Percentiles rank a stretch among this genome's conserved stretches.
These are phyloP conservation scores for Emys orbicularis DNA, from an alignment of 2,797 vertebrate species.

Conservation along the genomic window DNA sequence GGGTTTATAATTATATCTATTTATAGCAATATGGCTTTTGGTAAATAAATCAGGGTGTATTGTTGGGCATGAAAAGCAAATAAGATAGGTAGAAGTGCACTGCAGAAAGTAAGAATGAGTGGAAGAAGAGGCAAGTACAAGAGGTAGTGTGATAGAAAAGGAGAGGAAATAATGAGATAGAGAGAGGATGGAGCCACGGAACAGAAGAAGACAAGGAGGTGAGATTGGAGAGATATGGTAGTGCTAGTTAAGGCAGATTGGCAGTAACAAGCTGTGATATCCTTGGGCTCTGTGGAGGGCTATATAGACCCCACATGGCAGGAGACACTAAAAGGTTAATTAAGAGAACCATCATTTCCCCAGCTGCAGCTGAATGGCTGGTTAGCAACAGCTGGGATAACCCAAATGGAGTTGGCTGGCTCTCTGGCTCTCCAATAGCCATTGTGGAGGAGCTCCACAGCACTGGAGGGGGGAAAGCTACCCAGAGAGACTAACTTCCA, in stretches of 20 bases:
- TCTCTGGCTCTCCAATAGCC: too few relatives aligned
- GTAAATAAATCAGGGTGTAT: background rate
- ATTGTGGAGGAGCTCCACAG: background rate
- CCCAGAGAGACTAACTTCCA: too few relatives aligned
- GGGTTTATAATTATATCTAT: rapidly evolving
- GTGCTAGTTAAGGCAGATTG: background rate
- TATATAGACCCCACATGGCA: background rate
- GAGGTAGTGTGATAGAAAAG: background rate
- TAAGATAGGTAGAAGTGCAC: background rate
- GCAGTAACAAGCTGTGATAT: background rate
- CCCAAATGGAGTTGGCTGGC: too few relatives aligned
- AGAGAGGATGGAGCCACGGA: background rate
- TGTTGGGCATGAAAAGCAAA: background rate
- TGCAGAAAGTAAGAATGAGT: background rate
- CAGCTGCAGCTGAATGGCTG: background rate
- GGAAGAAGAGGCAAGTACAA: background rate
- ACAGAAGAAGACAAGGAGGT: background rate
- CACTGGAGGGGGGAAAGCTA: background rate
- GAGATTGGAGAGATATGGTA: background rate
- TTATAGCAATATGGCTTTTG: rapidly evolving
- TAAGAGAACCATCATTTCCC: background rate
- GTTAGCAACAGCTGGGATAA: too few relatives aligned
- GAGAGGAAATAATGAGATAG: background rate
- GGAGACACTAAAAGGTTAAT: background rate
- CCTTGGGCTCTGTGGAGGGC: background rate